Conservation (phyloP, 2,888 invertebrate species). For the Temnothorax ravouxi region DNA sequence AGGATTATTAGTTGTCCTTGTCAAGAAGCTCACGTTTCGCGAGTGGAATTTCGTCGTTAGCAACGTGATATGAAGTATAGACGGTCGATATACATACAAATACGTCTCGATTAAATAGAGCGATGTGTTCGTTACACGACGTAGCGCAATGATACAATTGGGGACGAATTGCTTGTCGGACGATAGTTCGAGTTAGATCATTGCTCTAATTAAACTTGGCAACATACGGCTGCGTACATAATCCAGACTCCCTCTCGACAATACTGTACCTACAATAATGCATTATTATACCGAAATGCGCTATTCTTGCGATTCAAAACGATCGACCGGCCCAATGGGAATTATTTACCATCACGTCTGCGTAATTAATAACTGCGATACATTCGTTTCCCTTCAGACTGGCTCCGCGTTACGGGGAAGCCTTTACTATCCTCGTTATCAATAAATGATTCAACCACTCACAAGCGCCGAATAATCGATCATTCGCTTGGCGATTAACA, state of each 20-base stretch:
- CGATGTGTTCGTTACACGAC: conserved; percentile 15
- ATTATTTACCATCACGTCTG: conserved; percentile 39
- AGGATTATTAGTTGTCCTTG: not conserved
- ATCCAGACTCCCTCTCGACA: conserved; percentile 21
- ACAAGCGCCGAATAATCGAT: conserved; percentile 30
- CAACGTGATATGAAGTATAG: not conserved
- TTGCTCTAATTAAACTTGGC: conserved; percentile 50
- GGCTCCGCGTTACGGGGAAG: not conserved
- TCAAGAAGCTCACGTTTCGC: conserved; percentile 1
- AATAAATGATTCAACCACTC: conserved; percentile 37
- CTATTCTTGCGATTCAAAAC: conserved; percentile 38
- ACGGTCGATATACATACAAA: not conserved
- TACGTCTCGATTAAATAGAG: conserved; percentile 33
- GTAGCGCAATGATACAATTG: conserved; percentile 34
- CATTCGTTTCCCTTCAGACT: conserved; percentile 31
- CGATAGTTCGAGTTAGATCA: conserved; percentile 38
- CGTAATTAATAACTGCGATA: conserved; percentile 45
- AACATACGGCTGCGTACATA: conserved; percentile 13
- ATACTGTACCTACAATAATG: conserved; percentile 18
- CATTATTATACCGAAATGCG: conserved; percentile 14
- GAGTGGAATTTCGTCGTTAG: not conserved
- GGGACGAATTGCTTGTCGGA: conserved; percentile 31
- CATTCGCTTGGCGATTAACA: conserved; percentile 24
- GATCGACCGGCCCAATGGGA: conserved; percentile 17
- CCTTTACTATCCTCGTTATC: conserved; percentile 34